phyloP scores from a whole-genome alignment of 2,797 vertebrate genomes.

The Botia kubotai region DNA sequence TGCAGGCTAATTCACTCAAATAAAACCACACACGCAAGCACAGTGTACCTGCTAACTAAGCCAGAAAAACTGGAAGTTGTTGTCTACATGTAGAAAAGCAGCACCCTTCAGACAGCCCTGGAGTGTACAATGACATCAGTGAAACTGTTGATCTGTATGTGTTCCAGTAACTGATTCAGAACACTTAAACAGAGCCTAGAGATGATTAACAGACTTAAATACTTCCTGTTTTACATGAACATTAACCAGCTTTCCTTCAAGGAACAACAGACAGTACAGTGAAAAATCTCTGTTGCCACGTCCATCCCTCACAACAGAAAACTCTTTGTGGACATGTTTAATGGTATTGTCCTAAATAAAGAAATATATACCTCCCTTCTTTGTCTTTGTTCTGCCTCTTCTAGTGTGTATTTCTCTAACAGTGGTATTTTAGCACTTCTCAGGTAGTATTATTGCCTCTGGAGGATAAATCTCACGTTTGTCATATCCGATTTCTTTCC shows the following conservation, averaged over 20 bases:
- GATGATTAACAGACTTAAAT: slow-evolving; percentile 71
- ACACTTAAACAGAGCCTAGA: background rate
- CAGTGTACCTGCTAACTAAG: background rate
- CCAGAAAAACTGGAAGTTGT: slow-evolving; percentile 36
- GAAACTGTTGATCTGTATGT: background rate
- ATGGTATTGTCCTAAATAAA: too few relatives aligned
- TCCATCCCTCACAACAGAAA: background rate
- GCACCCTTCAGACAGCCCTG: background rate
- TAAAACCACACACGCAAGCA: slow-evolving; percentile 14
- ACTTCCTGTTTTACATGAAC: slow-evolving; percentile 66
- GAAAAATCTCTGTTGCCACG: background rate
- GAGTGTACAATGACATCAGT: background rate
- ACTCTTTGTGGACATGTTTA: too few relatives aligned
- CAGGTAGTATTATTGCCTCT: too few relatives aligned
- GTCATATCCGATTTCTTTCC: too few relatives aligned
- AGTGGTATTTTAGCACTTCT: too few relatives aligned
- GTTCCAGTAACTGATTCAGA: background rate
- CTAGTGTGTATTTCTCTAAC: too few relatives aligned
- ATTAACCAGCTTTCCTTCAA: slow-evolving; percentile 63
- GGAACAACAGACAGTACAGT: background rate
- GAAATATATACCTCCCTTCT: too few relatives aligned
- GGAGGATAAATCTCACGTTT: too few relatives aligned
- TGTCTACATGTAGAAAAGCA: background rate
- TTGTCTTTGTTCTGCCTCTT: too few relatives aligned
- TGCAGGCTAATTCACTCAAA: background rate